These are phyloP conservation scores for Hemicentrotus pulcherrimus DNA, from an alignment of 35 echinoderm and acorn worm species.

Conservation along the genomic window DNA sequence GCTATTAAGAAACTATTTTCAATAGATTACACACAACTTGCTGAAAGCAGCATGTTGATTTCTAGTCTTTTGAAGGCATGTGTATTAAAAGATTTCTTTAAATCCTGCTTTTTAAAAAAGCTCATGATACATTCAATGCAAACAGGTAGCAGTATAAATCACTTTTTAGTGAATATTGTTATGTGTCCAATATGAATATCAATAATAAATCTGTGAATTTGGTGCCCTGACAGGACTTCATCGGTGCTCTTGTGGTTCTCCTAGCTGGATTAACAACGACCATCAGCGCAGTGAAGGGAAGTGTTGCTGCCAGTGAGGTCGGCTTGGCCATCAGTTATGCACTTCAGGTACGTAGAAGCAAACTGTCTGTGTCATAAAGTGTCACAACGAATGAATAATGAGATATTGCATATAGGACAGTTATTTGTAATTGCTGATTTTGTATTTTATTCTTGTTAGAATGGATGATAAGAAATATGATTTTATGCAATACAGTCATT, in stretches of 20 bases:
- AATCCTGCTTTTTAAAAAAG: no score
- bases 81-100: no score
- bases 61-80: no score
- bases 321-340: constrained; percentile 65
- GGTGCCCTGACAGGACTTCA: constrained; percentile 54
- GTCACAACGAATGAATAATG: no score
- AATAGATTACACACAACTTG: background rate
- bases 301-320: constrained; percentile 56
- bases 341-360: constrained; percentile 56
- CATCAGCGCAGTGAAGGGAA: constrained; percentile 32
- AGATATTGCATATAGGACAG: no score
- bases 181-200: background rate
- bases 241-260: constrained; percentile 67
- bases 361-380: background rate
- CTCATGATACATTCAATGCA: no score
- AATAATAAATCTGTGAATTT: background rate
- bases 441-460: no score
- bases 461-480: no score
- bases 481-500: no score
- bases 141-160: no score
- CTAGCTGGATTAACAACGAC: constrained; percentile 59
- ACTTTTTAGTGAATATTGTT: background rate
- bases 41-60: background rate
- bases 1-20: background rate
- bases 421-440: no score